These are phyloP conservation scores for Paedocypris sp. DNA, from an alignment of 2,113 vertebrate species.

Conservation along the genomic window DNA sequence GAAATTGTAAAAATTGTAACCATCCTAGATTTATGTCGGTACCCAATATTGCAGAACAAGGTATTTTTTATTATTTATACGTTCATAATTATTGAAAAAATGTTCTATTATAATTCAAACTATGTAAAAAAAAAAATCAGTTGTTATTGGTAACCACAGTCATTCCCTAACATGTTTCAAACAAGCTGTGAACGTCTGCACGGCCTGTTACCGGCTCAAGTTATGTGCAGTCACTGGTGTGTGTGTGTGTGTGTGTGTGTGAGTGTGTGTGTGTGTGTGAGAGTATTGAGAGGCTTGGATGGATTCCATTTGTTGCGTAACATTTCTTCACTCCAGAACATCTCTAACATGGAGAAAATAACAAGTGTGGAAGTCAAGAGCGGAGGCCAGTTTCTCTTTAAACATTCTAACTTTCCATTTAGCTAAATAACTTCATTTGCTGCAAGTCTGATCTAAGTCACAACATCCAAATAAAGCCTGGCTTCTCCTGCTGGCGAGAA, in stretches of 20 bases:
- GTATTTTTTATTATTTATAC: too few species aligned
- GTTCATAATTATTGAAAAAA: too few species aligned
- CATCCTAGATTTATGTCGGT: too few species aligned
- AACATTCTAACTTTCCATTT: background rate
- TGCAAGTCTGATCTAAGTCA: background rate
- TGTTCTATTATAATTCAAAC: too few species aligned
- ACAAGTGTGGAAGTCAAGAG: background rate
- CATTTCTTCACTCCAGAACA: slow-evolving; percentile 15
- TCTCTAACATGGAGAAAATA: background rate
- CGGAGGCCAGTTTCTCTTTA: background rate
- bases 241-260: slow-evolving; percentile 12
- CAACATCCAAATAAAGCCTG: background rate
- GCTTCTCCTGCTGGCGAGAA: background rate
- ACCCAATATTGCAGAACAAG: too few species aligned
- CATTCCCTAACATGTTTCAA: slow-evolving; percentile 14
- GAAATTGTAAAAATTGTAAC: too few species aligned
- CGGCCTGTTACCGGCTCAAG: slow-evolving; percentile 31
- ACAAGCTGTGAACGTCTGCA: slow-evolving; percentile 31
- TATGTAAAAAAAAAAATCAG: too few species aligned
- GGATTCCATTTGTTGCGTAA: slow-evolving; percentile 24
- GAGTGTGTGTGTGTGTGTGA: background rate
- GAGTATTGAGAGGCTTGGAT: slow-evolving; percentile 26
- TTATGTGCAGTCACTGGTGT: slow-evolving; percentile 7
- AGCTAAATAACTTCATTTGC: background rate
- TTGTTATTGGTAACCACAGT: background rate